phyloP scores from a whole-genome alignment of 1,140 invertebrate genomes.

The Maniola jurtina region DNA sequence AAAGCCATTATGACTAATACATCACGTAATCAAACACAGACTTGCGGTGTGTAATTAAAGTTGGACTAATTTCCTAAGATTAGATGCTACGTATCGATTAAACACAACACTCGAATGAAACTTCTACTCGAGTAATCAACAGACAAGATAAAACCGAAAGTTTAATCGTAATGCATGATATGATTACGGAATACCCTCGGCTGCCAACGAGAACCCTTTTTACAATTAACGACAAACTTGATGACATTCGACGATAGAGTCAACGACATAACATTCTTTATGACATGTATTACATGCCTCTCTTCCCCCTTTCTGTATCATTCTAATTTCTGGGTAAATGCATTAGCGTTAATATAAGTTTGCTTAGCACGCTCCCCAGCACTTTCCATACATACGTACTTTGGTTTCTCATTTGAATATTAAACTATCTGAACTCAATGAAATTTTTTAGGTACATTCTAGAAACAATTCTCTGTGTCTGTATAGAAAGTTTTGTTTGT shows the following conservation, averaged over 20 bases:
- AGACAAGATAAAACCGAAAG: constrained; percentile 64
- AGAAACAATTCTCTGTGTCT: too few relatives aligned
- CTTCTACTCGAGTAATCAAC: constrained; percentile 60
- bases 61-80: constrained; percentile 62
- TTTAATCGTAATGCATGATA: constrained; percentile 68
- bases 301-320: background rate
- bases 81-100: constrained; percentile 60
- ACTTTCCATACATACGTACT: too few relatives aligned
- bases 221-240: constrained; percentile 4
- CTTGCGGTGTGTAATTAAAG: constrained; percentile 52
- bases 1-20: constrained; percentile 27
- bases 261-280: background rate
- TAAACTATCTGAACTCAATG: too few relatives aligned
- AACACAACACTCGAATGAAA: constrained; percentile 55
- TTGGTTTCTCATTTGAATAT: too few relatives aligned
- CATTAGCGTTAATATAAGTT: too few relatives aligned
- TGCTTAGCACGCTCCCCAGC: too few relatives aligned
- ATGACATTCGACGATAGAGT: background rate
- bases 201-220: constrained; percentile 27
- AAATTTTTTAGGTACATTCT: too few relatives aligned
- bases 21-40: constrained; percentile 40
- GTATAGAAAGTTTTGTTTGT: too few relatives aligned
- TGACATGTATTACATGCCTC: background rate
- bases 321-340: background rate
- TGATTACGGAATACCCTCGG: constrained; percentile 42